Conservation (phyloP, 1,140 invertebrate genomes). For the silkworm (Bombyx mori) region DNA sequence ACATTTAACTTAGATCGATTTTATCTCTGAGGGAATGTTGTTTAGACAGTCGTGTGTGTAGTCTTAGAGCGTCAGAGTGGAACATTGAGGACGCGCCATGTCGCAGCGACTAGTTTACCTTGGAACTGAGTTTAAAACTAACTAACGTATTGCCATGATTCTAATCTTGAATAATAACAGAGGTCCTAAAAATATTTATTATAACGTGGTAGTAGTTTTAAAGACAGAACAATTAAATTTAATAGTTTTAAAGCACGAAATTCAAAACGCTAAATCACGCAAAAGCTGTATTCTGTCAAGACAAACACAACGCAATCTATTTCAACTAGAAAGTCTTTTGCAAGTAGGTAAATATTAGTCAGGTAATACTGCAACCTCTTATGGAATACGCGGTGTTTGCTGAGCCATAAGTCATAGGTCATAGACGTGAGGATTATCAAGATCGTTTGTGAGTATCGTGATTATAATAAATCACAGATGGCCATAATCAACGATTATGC, state of each 20-base stretch:
- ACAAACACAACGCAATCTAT: neutral
- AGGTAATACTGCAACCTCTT: too few species aligned
- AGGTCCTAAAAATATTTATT: too few species aligned
- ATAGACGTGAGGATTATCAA: slow-evolving; percentile 10
- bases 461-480: slow-evolving; percentile 10
- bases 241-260: too few species aligned
- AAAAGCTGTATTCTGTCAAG: too few species aligned
- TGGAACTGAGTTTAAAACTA: slow-evolving; percentile 46
- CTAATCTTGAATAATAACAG: too few species aligned
- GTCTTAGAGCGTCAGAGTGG: slow-evolving; percentile 1
- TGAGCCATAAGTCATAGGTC: slow-evolving; percentile 22
- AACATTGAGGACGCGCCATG: slow-evolving; percentile 19
- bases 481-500: slow-evolving; percentile 19
- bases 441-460: slow-evolving; percentile 13
- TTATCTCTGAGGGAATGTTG: neutral
- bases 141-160: neutral
- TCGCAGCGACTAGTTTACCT: slow-evolving; percentile 48
- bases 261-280: too few species aligned
- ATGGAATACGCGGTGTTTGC: neutral
- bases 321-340: slow-evolving; percentile 3
- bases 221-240: too few species aligned
- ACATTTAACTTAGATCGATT: neutral
- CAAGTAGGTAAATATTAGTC: too few species aligned
- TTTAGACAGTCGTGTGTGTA: neutral
- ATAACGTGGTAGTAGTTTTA: too few species aligned